Evolutionary conservation across 1,140 invertebrate species (phyloP), one percentile per base, ranked within the genome.

Genomic region (Saccostrea glomerata): DNA sequence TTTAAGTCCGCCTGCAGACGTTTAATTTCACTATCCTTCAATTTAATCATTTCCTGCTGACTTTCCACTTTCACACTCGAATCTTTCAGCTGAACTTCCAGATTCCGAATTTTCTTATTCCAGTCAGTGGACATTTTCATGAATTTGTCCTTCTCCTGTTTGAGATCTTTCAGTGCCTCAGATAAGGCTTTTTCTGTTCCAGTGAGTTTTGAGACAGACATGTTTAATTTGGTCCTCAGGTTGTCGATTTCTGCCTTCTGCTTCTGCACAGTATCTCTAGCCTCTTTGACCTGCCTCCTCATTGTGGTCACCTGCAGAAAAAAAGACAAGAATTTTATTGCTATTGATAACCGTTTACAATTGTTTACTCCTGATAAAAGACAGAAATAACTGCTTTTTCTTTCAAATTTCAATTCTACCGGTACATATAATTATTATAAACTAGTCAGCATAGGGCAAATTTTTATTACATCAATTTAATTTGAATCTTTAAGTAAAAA

Each of bases 151-250:
- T 93, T 93, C 84, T 94, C 93, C 58, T 90, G 91, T 82, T 94
- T 94, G 12, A 92, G 88, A 82, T 94, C 92, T 70, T 92, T 93
- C 9, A 94, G 88, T 30, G 94, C 92, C 40, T 94, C 92, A 6
- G 93, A 92, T 12, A 94, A 88, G 25, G 92, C 93, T 60, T 93
- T 92, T 89, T 94, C 94, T 36, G 93, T 94, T 54, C 92, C 92
- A 15, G 93, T 93, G 54, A 94, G 89, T 86, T 94, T 93, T 12
- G 93, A 93, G 17, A 91, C 90, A 15, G 93, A 92, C 92, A 94
- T 93, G 47, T 94, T 93, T 13, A 94, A 89, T 84, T 94, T 94
- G n/a, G 92, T 91, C 66, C 92, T 92, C 0, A 94, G 89, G 30
- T 87, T 87, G 54, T 93, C 93, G 12, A 94, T 93, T 85, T 94